These are phyloP conservation scores for Tipula vernalis DNA, from an alignment of 2,888 invertebrate species.

Conservation along the genomic window DNA sequence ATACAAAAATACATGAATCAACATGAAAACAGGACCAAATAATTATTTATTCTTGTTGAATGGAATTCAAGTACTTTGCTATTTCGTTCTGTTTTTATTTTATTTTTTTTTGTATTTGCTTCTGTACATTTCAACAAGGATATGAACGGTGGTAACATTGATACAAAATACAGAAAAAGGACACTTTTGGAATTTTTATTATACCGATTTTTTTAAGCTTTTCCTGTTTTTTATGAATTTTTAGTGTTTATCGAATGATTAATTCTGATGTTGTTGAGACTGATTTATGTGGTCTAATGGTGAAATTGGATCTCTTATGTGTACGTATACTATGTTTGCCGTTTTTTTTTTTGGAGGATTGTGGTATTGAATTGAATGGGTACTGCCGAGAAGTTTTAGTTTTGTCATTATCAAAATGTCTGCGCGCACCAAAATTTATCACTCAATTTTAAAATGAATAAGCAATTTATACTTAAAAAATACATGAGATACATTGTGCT, in stretches of 20 bases:
- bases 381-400: background rate
- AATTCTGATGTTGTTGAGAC: background rate
- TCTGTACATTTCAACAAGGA: background rate
- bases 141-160: background rate
- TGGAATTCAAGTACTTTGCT: background rate
- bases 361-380: background rate
- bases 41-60: conserved; percentile 4
- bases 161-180: background rate
- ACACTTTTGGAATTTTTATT: background rate
- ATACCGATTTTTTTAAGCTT: background rate
- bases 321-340: background rate
- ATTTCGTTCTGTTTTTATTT: background rate
- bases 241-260: conserved; percentile 4
- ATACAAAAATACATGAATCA: background rate
- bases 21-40: background rate
- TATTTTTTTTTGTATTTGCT: background rate
- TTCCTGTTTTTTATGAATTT: background rate
- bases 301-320: background rate
- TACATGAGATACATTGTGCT: too few relatives aligned
- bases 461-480: background rate
- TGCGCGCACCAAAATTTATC: background rate
- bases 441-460: background rate
- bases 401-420: background rate
- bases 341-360: background rate
- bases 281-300: background rate